These are phyloP conservation scores for Eupithecia vulgata DNA, from an alignment of 2,888 invertebrate species.

Conservation along the genomic window DNA sequence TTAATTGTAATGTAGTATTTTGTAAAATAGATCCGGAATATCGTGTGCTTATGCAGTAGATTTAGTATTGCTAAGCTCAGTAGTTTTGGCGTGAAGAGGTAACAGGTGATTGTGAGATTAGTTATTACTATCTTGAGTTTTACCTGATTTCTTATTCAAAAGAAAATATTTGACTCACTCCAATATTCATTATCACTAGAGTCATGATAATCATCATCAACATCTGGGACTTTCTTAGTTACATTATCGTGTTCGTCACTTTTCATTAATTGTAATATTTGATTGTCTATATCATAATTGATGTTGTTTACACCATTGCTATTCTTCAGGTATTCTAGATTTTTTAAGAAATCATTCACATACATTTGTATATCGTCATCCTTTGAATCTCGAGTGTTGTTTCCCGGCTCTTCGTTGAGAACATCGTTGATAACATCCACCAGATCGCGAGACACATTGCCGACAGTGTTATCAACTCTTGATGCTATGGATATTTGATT, in stretches of 20 bases:
- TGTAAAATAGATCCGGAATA: slow-evolving; percentile 33
- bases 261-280: slow-evolving; percentile 25
- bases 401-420: slow-evolving; percentile 54
- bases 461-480: slow-evolving; percentile 51
- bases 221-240: slow-evolving; percentile 28
- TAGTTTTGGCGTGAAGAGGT: neutral
- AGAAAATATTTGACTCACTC: slow-evolving; percentile 53
- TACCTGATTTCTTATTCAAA: neutral
- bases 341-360: slow-evolving; percentile 52
- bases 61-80: neutral
- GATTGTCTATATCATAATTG: slow-evolving; percentile 28
- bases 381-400: slow-evolving; percentile 41
- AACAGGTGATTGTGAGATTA: neutral
- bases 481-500: slow-evolving; percentile 56
- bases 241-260: slow-evolving; percentile 13
- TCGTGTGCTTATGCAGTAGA: neutral
- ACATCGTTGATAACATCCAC: slow-evolving; percentile 60
- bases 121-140: neutral
- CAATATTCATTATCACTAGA: slow-evolving; percentile 59
- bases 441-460: slow-evolving; percentile 50
- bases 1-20: slow-evolving; percentile 59
- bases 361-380: slow-evolving; percentile 46
- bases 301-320: slow-evolving; percentile 45
- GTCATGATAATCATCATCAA: slow-evolving; percentile 35
- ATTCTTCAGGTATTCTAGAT: slow-evolving; percentile 53